A percentile compares a stretch with the other conserved stretches of the same genome.
Evolutionary conservation across 2,113 vertebrate species (phyloP).

Genomic region (Acanthochromis polyacanthus): DNA sequence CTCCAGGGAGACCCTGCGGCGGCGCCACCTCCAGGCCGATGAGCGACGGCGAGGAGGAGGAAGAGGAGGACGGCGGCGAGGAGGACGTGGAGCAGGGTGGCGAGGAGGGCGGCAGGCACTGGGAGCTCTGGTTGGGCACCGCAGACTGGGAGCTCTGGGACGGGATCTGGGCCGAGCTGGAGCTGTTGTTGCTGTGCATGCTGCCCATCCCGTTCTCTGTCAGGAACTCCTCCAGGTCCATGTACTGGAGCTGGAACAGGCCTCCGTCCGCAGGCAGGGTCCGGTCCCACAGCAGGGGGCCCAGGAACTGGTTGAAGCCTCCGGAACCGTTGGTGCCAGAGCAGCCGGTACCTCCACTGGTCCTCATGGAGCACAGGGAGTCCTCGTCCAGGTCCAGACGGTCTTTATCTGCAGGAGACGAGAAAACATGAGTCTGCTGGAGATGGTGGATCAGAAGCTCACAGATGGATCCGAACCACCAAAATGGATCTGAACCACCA

Average conservation of each 20-base stretch:
- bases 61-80: constrained; percentile 74
- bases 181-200: constrained; percentile 81
- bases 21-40: constrained; percentile 84
- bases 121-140: constrained; percentile 86
- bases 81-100: constrained; percentile 81
- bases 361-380: constrained; percentile 78
- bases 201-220: constrained; percentile 87
- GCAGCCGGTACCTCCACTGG: constrained; percentile 69
- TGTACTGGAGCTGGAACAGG: constrained; percentile 89
- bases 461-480: background rate
- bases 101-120: constrained; percentile 84
- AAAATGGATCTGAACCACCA: no score
- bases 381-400: constrained; percentile 83
- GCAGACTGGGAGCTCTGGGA: constrained; percentile 86
- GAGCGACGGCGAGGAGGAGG: constrained; percentile 81
- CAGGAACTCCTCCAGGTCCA: constrained; percentile 89
- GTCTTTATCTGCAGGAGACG: constrained; percentile 78
- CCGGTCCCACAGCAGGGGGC: constrained; percentile 85
- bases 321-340: constrained; percentile 26
- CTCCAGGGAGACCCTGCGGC: constrained; percentile 75
- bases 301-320: constrained; percentile 83
- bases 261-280: constrained; percentile 84
- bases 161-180: constrained; percentile 85
- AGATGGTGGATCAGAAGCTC: constrained; percentile 1
- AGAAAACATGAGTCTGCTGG: background rate